A percentile compares a stretch with the other conserved stretches of the same genome.
Conservation (phyloP, 2,888 invertebrate genomes). For the Argyra leucocephala region DNA sequence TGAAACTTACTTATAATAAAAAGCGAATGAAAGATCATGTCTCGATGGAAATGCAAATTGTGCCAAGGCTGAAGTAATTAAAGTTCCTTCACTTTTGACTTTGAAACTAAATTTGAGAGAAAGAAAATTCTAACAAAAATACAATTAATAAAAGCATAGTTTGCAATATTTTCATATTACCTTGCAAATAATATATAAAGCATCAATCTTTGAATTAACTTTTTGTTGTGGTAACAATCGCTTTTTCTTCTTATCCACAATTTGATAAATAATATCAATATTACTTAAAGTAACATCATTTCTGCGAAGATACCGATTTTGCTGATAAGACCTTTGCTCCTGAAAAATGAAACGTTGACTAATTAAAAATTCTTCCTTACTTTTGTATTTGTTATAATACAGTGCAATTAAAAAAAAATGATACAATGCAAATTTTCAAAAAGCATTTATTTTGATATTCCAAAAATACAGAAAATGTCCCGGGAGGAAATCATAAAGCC, state of each 20-base stretch:
- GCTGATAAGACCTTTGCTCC: constrained; percentile 33
- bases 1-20: constrained; percentile 62
- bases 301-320: constrained; percentile 37
- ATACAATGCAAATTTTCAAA: too few species aligned
- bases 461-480: too few species aligned
- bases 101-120: constrained; percentile 81
- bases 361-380: too few species aligned
- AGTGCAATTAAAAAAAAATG: too few species aligned
- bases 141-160: constrained; percentile 14
- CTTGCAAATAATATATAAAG: constrained; percentile 41
- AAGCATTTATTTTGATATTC: too few species aligned
- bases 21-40: constrained; percentile 79
- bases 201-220: constrained; percentile 39
- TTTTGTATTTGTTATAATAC: too few species aligned
- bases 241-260: constrained; percentile 35
- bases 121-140: constrained; percentile 66
- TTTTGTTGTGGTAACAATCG: constrained; percentile 38
- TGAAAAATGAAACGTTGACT: too few species aligned
- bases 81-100: constrained; percentile 68
- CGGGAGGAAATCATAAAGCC: too few species aligned
- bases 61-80: constrained; percentile 68
- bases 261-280: constrained; percentile 41
- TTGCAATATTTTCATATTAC: constrained; percentile 18
- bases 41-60: constrained; percentile 81
- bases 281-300: constrained; percentile 42